These are phyloP conservation scores for Tragelaphus buxtoni DNA, from an alignment of 2,113 vertebrate genomes.

Conservation along the genomic window DNA sequence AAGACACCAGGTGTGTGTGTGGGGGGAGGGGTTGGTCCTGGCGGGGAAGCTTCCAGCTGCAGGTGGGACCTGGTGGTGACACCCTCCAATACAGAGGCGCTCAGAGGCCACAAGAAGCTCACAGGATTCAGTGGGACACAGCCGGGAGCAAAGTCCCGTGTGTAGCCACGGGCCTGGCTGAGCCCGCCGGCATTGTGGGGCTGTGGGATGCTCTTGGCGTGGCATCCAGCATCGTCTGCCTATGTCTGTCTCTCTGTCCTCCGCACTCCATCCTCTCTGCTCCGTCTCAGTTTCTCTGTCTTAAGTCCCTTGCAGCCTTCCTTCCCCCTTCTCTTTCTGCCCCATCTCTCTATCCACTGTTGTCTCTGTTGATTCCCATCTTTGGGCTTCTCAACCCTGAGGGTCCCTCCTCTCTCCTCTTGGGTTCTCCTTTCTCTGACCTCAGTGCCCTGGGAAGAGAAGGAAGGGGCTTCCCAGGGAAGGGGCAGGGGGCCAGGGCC, in stretches of 20 bases:
- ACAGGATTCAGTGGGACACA: not conserved
- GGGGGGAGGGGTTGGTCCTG: not conserved
- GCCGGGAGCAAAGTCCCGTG: not conserved
- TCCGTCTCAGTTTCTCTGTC: not conserved
- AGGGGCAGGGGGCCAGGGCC: not conserved
- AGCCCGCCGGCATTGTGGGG: not conserved
- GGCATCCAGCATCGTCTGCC: rapidly evolving
- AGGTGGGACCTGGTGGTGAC: not conserved
- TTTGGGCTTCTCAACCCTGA: not conserved
- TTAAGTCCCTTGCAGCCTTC: not conserved
- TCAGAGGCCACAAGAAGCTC: not conserved
- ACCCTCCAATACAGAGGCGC: not conserved
- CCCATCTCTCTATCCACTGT: not conserved
- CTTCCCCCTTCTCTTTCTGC: not conserved
- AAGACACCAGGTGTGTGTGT: not conserved
- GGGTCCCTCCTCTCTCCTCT: not conserved
- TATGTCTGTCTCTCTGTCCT: not conserved
- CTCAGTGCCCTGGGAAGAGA: not conserved
- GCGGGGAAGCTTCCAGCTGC: not conserved
- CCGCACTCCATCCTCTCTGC: rapidly evolving
- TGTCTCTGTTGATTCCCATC: not conserved
- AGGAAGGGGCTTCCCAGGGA: not conserved
- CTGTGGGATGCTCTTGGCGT: rapidly evolving
- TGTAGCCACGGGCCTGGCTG: not conserved
- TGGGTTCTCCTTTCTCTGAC: not conserved